These are phyloP conservation scores for Platyrinchus mystaceus DNA, from an alignment of 2,797 vertebrate species.

Conservation along the genomic window DNA sequence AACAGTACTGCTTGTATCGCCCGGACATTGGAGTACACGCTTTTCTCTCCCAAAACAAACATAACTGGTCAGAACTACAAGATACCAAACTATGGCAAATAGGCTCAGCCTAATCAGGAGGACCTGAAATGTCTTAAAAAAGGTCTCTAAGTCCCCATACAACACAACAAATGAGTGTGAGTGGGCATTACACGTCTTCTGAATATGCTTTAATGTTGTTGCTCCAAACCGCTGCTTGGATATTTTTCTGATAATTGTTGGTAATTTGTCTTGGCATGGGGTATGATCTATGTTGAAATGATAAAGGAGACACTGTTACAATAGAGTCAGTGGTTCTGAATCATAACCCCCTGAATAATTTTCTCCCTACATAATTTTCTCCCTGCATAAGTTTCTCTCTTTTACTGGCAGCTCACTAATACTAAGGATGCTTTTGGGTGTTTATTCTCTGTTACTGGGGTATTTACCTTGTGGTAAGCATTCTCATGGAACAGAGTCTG, in stretches of 20 bases:
- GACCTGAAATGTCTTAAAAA: conserved; percentile 2
- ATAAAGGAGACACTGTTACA: conserved; percentile 42
- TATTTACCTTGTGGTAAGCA: conserved; percentile 11
- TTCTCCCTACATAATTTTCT: background rate
- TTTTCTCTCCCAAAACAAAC: background rate
- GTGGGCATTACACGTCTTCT: background rate
- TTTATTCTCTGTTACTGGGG: background rate
- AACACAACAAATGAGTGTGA: background rate
- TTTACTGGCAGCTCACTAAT: background rate
- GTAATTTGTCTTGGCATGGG: background rate
- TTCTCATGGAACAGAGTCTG: background rate
- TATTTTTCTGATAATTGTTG: conserved; percentile 38
- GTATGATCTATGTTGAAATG: background rate
- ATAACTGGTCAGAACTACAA: background rate
- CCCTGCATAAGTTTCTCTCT: background rate
- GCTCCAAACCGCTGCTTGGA: background rate
- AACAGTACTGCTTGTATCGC: background rate
- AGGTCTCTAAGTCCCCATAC: background rate
- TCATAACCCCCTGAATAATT: background rate
- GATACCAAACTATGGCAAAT: background rate
- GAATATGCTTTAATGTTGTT: conserved; percentile 5
- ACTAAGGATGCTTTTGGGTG: background rate
- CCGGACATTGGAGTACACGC: background rate
- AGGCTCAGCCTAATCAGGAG: background rate
- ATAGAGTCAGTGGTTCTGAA: background rate